Evolutionary conservation across 2,113 vertebrate species (phyloP), one percentile per base, ranked within the genome.

Genomic region (Notechis scutatus): DNA sequence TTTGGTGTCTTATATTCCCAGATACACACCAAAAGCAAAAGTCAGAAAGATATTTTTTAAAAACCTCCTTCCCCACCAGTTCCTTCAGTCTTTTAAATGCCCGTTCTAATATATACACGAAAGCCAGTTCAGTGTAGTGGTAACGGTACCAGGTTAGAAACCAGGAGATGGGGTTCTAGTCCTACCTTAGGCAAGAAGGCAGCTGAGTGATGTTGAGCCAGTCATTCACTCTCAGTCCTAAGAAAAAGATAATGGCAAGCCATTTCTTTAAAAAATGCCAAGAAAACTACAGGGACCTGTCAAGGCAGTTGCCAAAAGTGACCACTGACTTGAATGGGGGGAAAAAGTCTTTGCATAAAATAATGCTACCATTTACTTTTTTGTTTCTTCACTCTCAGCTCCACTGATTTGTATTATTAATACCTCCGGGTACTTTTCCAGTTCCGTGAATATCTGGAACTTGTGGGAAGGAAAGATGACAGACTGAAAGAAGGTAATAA

Each of bases 11-110:
- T 90, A n/a, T 85, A 57, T 87, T 50, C 34, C 14, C 24, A 34
- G 26, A 86, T 45, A 93, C 47, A 39, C 1, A n/a, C 64, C 54
- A 91, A 93, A 94, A 93, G 85, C 26, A 21, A 57, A 50, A 61
- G 45, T 39, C 20, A 12, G 54, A 39, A 87, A 94, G 86, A 89
- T 69, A n/a, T 69, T 61, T 90, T 3, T 0, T 24, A 85, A 87
- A n/a, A 9, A 52, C 0, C 9, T n/a, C 59, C 7, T 20, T n/a
- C 47, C 4, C 55, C 34, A 29, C 24, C 20, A 5, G 29, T 50
- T 18, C 18, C 50, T n/a, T 20, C 52, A 39, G 20, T 11, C 61
- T 55, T 34, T 81, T 20, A 3, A 81, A 85, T 54, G 52, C 34
- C 39, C 18, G 3, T 21, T 81, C 39, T 39, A 81, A 34, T 39